Evolutionary conservation across 2,888 invertebrate species (phyloP).

Genomic region (Calliphora vomitoria): DNA sequence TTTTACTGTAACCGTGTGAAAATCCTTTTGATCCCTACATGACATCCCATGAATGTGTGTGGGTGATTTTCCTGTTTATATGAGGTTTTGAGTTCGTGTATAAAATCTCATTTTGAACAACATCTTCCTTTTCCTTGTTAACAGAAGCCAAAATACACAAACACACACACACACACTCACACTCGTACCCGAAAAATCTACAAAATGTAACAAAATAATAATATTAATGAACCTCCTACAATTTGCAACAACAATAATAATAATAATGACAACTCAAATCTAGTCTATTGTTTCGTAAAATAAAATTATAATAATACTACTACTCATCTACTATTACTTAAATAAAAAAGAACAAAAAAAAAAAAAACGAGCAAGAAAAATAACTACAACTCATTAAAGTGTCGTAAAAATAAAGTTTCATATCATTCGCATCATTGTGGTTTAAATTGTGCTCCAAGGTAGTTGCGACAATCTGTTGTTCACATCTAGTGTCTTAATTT

Average conservation of each 20-base stretch:
- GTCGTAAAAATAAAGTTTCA: slow-evolving; percentile 63
- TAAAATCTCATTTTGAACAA: slow-evolving; percentile 37
- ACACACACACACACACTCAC: slow-evolving; percentile 9
- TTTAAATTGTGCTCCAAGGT: slow-evolving; percentile 38
- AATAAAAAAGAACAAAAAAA: slow-evolving; percentile 18
- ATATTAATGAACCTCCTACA: slow-evolving; percentile 60
- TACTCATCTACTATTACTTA: neutral
- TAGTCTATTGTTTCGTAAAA: slow-evolving; percentile 54
- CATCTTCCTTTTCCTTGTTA: slow-evolving; percentile 35
- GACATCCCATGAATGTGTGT: slow-evolving; percentile 49
- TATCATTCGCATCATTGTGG: slow-evolving; percentile 50
- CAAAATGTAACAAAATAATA: slow-evolving; percentile 25
- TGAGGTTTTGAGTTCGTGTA: slow-evolving; percentile 30
- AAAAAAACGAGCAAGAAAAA: neutral
- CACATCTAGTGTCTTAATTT: slow-evolving; percentile 39
- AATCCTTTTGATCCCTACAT: slow-evolving; percentile 71
- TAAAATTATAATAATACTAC: slow-evolving; percentile 6
- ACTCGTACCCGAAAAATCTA: neutral
- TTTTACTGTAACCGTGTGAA: slow-evolving; percentile 63
- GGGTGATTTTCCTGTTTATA: slow-evolving; percentile 8
- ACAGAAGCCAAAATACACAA: slow-evolving; percentile 11
- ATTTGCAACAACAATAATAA: slow-evolving; percentile 24
- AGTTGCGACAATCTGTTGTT: slow-evolving; percentile 33
- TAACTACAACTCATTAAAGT: slow-evolving; percentile 68
- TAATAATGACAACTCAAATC: slow-evolving; percentile 35